Conservation (phyloP, 2,113 vertebrate species). For the Amphiprion percula region DNA sequence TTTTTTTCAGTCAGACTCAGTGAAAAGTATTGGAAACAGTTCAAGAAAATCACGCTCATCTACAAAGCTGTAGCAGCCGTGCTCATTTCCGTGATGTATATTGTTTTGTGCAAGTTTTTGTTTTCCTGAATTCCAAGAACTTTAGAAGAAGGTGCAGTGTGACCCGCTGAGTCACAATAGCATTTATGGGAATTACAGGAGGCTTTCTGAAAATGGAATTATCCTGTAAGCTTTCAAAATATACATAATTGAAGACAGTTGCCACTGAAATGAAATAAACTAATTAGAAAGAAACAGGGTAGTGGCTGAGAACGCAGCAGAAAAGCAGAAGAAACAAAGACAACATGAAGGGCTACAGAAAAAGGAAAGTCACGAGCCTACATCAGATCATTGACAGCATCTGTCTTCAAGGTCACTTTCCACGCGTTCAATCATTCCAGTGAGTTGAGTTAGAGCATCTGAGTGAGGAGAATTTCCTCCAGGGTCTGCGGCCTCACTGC, state of each 20-base stretch:
- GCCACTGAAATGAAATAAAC: background rate
- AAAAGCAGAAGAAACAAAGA: background rate
- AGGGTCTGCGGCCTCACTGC: slow-evolving; percentile 64
- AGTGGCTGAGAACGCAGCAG: too few relatives aligned
- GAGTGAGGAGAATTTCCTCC: slow-evolving; percentile 52
- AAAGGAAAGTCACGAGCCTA: background rate
- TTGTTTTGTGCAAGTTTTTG: too few relatives aligned
- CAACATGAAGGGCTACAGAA: background rate
- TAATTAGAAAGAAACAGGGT: background rate
- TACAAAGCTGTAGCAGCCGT: too few relatives aligned
- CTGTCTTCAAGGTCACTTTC: slow-evolving; percentile 66
- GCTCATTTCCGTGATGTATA: too few relatives aligned
- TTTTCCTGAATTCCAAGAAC: too few relatives aligned
- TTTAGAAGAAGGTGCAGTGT: too few relatives aligned
- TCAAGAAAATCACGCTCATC: too few relatives aligned
- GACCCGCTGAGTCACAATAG: too few relatives aligned
- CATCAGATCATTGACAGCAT: slow-evolving; percentile 42
- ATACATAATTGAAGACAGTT: background rate
- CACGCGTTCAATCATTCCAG: slow-evolving; percentile 49
- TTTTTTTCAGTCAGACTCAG: background rate
- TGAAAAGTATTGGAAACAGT: background rate
- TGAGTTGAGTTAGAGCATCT: slow-evolving; percentile 50
- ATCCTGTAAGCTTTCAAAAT: too few relatives aligned
- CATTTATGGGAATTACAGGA: too few relatives aligned
- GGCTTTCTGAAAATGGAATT: too few relatives aligned